phyloP scores from a whole-genome alignment of 2,888 invertebrate genomes.

The Capitulum mitella region DNA sequence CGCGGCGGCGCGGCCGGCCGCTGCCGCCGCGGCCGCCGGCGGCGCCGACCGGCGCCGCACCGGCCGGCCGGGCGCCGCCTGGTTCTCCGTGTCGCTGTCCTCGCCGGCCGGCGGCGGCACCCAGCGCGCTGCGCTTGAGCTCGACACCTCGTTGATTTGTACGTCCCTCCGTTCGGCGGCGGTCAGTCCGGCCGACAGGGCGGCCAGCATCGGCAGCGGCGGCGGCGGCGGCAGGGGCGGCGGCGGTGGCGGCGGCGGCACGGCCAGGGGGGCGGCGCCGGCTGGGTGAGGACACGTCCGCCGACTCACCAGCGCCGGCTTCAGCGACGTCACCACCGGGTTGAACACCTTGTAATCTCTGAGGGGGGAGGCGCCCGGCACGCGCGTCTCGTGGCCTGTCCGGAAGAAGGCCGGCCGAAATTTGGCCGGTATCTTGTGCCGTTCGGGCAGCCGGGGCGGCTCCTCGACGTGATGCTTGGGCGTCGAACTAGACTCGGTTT shows the following conservation, averaged over 20 bases:
- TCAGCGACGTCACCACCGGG: not conserved
- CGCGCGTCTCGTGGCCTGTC: not conserved
- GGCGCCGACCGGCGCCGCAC: conserved; percentile 19
- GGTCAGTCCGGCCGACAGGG: not conserved
- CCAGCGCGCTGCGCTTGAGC: conserved; percentile 23
- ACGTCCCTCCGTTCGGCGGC: not conserved
- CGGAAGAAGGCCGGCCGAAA: conserved; percentile 23
- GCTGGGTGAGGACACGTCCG: not conserved
- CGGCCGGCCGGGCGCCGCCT: conserved; percentile 20
- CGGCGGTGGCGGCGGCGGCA: not conserved
- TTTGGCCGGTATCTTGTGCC: conserved; percentile 12
- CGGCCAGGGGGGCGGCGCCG: not conserved
- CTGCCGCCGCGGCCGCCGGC: not conserved
- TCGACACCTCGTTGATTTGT: conserved; percentile 29
- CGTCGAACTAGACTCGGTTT: not conserved
- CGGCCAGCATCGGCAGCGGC: conserved; percentile 23
- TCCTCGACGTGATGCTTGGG: not conserved
- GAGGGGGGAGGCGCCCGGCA: conserved; percentile 18
- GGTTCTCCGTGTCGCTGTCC: conserved; percentile 33
- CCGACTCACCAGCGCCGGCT: conserved; percentile 6
- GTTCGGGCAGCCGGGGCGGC: not conserved
- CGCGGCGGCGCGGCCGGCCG: not conserved
- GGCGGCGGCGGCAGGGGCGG: not conserved
- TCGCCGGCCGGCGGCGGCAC: conserved; percentile 27
- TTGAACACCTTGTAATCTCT: conserved; percentile 9